phyloP scores from a whole-genome alignment of 1,140 invertebrate species.

The Lordiphosa stackelbergi region DNA sequence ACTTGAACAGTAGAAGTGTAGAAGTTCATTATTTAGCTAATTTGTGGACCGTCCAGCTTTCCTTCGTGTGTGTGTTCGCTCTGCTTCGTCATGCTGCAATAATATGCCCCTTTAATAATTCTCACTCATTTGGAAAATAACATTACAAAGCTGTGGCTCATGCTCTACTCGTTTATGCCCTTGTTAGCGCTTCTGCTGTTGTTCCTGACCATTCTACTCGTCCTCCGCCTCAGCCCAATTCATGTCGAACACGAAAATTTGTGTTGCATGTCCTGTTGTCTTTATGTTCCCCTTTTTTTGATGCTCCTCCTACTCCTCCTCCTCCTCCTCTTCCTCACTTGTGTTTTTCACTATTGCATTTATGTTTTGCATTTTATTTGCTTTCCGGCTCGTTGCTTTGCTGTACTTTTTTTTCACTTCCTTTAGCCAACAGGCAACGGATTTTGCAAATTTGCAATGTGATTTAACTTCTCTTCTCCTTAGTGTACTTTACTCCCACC shows the following conservation, averaged over 20 bases:
- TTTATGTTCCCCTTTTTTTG: constrained; percentile 22
- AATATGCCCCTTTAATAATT: constrained; percentile 72
- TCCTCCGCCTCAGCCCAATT: constrained; percentile 33
- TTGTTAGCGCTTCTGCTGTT: constrained; percentile 31
- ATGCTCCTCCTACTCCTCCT: no score
- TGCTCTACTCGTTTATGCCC: not conserved
- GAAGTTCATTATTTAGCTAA: constrained; percentile 37
- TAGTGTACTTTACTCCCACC: not conserved
- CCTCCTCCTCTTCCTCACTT: constrained; percentile 5
- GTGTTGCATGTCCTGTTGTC: constrained; percentile 55
- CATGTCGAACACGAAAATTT: constrained; percentile 68
- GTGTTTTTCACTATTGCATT: constrained; percentile 42
- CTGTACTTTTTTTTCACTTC: constrained; percentile 11
- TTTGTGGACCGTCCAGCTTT: constrained; percentile 7
- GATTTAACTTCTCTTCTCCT: constrained; percentile 33
- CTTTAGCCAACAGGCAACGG: constrained; percentile 7
- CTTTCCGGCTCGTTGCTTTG: constrained; percentile 48
- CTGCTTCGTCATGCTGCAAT: constrained; percentile 70
- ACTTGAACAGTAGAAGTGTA: not conserved
- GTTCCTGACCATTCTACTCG: not conserved
- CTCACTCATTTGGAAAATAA: constrained; percentile 73
- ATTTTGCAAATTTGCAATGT: constrained; percentile 33
- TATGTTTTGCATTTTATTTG: constrained; percentile 39
- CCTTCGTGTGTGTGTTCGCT: constrained; percentile 7
- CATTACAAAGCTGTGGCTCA: constrained; percentile 53